Evolutionary conservation across 1,140 invertebrate genomes (phyloP), one percentile per base, ranked within the genome.

Genomic region (Polypedilum vanderplanki): DNA sequence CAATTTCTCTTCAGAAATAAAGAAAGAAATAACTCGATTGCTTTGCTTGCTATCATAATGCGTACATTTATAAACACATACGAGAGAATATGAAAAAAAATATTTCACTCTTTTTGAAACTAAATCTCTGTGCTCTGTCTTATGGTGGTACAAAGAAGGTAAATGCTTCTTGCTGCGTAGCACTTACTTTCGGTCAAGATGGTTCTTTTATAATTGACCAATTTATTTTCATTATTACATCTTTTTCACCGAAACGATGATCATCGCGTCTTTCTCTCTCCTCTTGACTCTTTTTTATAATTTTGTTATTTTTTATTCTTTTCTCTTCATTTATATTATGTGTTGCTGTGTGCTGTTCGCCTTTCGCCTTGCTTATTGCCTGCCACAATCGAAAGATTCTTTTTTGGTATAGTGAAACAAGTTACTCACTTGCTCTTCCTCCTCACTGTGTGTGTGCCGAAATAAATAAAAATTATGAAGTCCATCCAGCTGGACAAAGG

Each of bases 201-300:
- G 65, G 65, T 18, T 70, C 20, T 22, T 70, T 70, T 70, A 70
- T 70, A 70, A 70, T 70, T 70, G 65, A 70, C 65, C 65, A 70
- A 70, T 70, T 70, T 70, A 70, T 70, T 70, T 70, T 70, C 65
- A 70, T 70, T 70, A 70, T 70, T 70, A 70, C 65, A 70, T 70
- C 65, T 70, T 70, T 70, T 70, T 70, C 65, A 70, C 65, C 65
- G 20, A 70, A 70, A 57, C 46, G 46, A 57, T 57, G 65, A 70
- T 70, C 65, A 70, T 70, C 65, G 46, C 46, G 65, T 70, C 65
- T 20, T 70, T 70, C 65, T 70, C 65, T 20, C 18, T 33, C 24
- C 24, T 70, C 65, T 18, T 22, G 65, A 20, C 65, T 70, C 17
- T 22, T 70, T 67, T 67, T 70, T 20, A 9, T 70, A 22, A n/a